phyloP scores from a whole-genome alignment of 2,888 invertebrate species.

The Protodeltote pygarga region DNA sequence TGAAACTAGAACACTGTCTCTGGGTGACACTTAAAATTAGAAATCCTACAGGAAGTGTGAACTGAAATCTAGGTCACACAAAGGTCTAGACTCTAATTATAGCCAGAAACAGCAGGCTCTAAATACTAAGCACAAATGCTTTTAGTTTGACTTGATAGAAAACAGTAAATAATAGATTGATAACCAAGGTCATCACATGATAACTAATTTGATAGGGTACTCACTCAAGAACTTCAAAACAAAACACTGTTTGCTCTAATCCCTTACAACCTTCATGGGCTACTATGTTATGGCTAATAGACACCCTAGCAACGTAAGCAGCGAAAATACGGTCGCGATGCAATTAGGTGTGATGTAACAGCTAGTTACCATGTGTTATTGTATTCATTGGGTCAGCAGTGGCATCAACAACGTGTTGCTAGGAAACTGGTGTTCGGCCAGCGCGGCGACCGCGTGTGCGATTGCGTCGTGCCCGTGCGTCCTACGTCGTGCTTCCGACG shows the following conservation, averaged over 20 bases:
- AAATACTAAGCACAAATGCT: constrained; percentile 16
- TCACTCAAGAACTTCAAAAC: constrained; percentile 49
- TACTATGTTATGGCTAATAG: constrained; percentile 65
- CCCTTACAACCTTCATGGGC: constrained; percentile 43
- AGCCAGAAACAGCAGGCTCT: constrained; percentile 44
- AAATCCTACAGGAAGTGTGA: constrained; percentile 72
- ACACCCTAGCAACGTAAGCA: constrained; percentile 72
- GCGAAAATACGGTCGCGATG: constrained; percentile 57
- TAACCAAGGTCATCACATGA: constrained; percentile 29
- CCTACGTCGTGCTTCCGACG: constrained; percentile 71
- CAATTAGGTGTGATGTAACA: constrained; percentile 79
- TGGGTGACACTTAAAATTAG: constrained; percentile 74
- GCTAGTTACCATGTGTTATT: constrained; percentile 80
- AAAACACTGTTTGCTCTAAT: constrained; percentile 22
- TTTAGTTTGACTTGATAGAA: constrained; percentile 11
- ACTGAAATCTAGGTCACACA: constrained; percentile 73
- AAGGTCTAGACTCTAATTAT: constrained; percentile 71
- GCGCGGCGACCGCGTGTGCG: constrained; percentile 68
- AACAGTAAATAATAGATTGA: constrained; percentile 13
- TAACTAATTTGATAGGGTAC: constrained; percentile 38
- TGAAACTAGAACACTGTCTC: constrained; percentile 66
- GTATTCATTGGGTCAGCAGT: constrained; percentile 81
- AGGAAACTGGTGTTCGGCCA: constrained; percentile 77
- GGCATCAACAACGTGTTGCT: constrained; percentile 86
- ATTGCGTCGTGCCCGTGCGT: constrained; percentile 63